A percentile compares a stretch with the other conserved stretches of the same genome.
Evolutionary conservation across 2,888 invertebrate species (phyloP).

Genomic region (Hybos culiciformis): DNA sequence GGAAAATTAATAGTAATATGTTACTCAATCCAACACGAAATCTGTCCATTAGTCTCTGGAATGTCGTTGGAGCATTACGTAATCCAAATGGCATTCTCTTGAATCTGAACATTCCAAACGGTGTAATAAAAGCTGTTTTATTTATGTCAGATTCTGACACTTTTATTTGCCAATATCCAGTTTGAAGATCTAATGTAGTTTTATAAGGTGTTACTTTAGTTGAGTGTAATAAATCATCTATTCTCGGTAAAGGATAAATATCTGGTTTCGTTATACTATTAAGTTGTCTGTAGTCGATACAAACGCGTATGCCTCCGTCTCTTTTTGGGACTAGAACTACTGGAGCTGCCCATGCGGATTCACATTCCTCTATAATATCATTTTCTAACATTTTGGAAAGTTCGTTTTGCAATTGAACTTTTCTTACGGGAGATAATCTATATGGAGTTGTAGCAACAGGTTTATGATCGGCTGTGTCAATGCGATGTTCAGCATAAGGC

Average conservation of each 20-base stretch:
- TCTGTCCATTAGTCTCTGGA: slow-evolving; percentile 8
- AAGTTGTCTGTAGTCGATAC: slow-evolving; percentile 5
- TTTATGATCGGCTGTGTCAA: slow-evolving; percentile 4
- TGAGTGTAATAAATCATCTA: background rate
- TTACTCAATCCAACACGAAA: slow-evolving; percentile 2
- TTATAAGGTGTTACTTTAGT: slow-evolving; percentile 5
- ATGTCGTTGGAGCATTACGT: slow-evolving; percentile 21
- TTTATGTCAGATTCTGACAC: slow-evolving; percentile 8
- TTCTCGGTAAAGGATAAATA: slow-evolving; percentile 2
- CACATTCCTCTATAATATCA: slow-evolving; percentile 13
- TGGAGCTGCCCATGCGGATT: slow-evolving; percentile 6
- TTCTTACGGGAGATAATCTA: slow-evolving; percentile 18
- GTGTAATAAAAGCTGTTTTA: slow-evolving; percentile 23
- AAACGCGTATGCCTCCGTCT: slow-evolving; percentile 15
- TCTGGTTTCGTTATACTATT: slow-evolving; percentile 9
- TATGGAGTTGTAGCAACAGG: slow-evolving; percentile 25
- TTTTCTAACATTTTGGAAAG: slow-evolving; percentile 8
- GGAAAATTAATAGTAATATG: slow-evolving; percentile 14
- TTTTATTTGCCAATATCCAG: slow-evolving; percentile 8
- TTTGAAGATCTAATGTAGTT: slow-evolving; percentile 14
- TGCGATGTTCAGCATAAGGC: background rate
- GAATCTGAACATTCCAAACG: slow-evolving; percentile 21
- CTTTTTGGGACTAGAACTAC: slow-evolving; percentile 17
- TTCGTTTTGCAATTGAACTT: slow-evolving; percentile 6
- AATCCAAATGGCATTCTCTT: slow-evolving; percentile 23